These are phyloP conservation scores for Hipposideros larvatus DNA, from an alignment of 2,797 vertebrate species.

Conservation along the genomic window DNA sequence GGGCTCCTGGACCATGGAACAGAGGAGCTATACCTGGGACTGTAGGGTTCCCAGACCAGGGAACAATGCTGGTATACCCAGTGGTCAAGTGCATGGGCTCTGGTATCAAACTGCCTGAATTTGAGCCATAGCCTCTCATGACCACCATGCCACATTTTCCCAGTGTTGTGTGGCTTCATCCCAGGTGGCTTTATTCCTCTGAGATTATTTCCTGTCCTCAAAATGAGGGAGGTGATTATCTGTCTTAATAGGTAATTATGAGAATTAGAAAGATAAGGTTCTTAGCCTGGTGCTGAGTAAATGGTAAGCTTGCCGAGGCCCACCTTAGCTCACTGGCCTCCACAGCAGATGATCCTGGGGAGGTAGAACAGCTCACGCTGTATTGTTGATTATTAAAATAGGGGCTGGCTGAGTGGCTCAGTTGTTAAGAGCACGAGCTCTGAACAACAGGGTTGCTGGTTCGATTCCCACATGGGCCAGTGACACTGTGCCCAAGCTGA, in stretches of 20 bases:
- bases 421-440: too few species aligned
- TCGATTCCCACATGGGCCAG: too few species aligned
- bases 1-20: neutral
- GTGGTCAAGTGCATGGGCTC: neutral
- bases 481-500: too few species aligned
- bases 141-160: neutral
- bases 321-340: neutral
- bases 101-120: neutral
- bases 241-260: neutral
- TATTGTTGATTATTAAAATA: neutral
- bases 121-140: neutral
- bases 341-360: neutral
- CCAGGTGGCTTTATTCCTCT: neutral
- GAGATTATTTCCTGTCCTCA: constrained; percentile 5
- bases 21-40: neutral
- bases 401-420: too few species aligned
- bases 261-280: neutral
- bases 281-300: neutral
- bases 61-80: neutral
- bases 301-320: neutral
- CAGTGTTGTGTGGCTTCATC: neutral
- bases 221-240: neutral
- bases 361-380: neutral
- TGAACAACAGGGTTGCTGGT: too few species aligned
- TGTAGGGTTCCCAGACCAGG: neutral